Evolutionary conservation across 1,140 invertebrate genomes (phyloP), one percentile per base, ranked within the genome.

Genomic region (Drosophila funebris): DNA sequence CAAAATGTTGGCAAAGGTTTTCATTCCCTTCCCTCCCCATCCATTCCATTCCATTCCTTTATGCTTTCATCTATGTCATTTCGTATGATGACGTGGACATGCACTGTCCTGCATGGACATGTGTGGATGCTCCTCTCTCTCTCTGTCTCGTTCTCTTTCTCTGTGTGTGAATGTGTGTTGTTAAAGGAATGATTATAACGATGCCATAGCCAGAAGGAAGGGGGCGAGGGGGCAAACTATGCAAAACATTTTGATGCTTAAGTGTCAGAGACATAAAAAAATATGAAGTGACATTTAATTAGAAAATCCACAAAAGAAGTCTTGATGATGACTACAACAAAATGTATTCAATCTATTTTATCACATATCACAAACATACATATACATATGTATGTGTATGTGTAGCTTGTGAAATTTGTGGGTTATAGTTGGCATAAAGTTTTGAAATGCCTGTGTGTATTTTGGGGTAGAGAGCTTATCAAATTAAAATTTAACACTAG

Each of bases 1-100:
- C 69, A 67, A 72, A 72, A 67, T 53, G 62, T 72, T 66, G 69
- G 69, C 69, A 72, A 53, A 72, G 69, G 69, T 72, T 72, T 71
- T 52, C 29, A 33, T 52, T 61, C 20, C 60, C 52, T 46, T 60
- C 44, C 54, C 20, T 60, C 44, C 39, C 57, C 31, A 31, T 29
- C 22, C 43, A 61, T 56, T 46, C 52, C 24, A 31, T 33, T 43
- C 22, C 29, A 20, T 29, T 66, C 22, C 36, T 72, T 67, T 72
- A 67, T 72, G 53, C 44, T 50, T 18, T 41, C 43, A 72, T 43
- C 53, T 58, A 44, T 71, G 68, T 66, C 68, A 71, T 46, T 14
- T 62, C 58, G 20, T 22, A 52, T 67, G 46, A 54, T 73, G 56
- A 61, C 52, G 64, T 61, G 46, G 66, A 48, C 66, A 73, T 69